Evolutionary conservation across 2,113 vertebrate genomes (phyloP), one percentile per base, ranked within the genome.

Genomic region (Psittacara wagleri): DNA sequence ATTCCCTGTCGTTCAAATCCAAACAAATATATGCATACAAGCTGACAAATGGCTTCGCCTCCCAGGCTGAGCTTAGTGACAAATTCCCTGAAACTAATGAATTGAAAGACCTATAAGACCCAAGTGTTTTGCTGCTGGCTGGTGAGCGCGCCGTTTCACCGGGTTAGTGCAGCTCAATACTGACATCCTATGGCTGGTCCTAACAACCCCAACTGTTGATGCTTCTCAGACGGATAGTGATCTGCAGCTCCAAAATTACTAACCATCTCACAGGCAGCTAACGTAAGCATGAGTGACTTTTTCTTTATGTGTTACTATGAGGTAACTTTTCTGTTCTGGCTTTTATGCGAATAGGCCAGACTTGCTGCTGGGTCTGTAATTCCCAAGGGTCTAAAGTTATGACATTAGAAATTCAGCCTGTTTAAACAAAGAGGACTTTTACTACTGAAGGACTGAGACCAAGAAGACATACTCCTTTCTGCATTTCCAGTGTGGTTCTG

Each of bases 131-230:
- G 24, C 72, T 17, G 11, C 31, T 39, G 29, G 29, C 28, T 17
- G 48, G 18, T 3, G 62, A 81, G 27, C 9, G 11, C 41, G 1
- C 41, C 28, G 10, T 46, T 29, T 37, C 5, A 6, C 39, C 8
- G 49, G 24, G 3, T 54, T 69, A 59, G 0, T 79, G 68, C 68
- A 86, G 95, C 92, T 97, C 93, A 86, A 94, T 62, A 89, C 92
- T 95, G 96, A 91, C 94, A 95, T 97, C 96, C 86, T 1, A 86
- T 87, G 96, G 91, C 74, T 84, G 37, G 6, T 84, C 55, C 61
- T 25, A 81, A 88, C 17, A 88, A 69, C 80, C 91, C 80, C 73
- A 43, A 5, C 44, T 28, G 41, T 11, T 83, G 37, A 64, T 0
- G 5, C 28, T 68, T 6, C 33, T 68, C 33, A 6, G 37, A 33